phyloP scores from a whole-genome alignment of 2,113 vertebrate genomes.

The Caretta caretta region DNA sequence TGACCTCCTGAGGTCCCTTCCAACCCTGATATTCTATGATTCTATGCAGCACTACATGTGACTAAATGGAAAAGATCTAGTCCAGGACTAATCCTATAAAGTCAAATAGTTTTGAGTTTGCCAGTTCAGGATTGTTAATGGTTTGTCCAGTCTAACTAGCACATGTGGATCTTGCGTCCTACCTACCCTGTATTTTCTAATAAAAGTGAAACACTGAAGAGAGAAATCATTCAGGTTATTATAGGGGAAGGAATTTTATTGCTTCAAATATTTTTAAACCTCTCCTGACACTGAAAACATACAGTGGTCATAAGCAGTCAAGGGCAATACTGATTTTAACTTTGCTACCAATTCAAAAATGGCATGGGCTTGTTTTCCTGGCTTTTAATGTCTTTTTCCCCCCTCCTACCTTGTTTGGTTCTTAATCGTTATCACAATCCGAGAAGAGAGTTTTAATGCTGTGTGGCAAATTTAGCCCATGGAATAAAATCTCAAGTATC shows the following conservation, averaged over 20 bases:
- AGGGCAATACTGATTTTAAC: neutral
- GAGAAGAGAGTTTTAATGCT: conserved; percentile 50
- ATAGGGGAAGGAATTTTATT: neutral
- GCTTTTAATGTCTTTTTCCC: neutral
- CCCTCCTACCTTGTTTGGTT: neutral
- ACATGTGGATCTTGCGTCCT: neutral
- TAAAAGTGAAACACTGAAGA: neutral
- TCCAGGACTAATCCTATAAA: neutral
- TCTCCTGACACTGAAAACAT: neutral
- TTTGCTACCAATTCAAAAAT: neutral
- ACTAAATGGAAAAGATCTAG: neutral
- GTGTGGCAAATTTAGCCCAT: neutral
- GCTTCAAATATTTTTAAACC: neutral
- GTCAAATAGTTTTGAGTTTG: neutral
- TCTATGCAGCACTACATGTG: neutral
- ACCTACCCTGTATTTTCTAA: neutral
- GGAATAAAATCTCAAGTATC: conserved; percentile 17
- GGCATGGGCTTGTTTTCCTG: neutral
- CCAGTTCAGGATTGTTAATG: accelerated
- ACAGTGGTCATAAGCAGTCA: neutral
- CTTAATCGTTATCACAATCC: conserved; percentile 24
- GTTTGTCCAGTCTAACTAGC: neutral
- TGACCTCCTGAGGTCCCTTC: too few species aligned
- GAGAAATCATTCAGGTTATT: neutral
- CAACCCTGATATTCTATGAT: too few species aligned